A percentile compares a stretch with the other conserved stretches of the same genome.
Evolutionary conservation across 2,797 vertebrate genomes (phyloP).

Genomic region (Danio jaintianensis): DNA sequence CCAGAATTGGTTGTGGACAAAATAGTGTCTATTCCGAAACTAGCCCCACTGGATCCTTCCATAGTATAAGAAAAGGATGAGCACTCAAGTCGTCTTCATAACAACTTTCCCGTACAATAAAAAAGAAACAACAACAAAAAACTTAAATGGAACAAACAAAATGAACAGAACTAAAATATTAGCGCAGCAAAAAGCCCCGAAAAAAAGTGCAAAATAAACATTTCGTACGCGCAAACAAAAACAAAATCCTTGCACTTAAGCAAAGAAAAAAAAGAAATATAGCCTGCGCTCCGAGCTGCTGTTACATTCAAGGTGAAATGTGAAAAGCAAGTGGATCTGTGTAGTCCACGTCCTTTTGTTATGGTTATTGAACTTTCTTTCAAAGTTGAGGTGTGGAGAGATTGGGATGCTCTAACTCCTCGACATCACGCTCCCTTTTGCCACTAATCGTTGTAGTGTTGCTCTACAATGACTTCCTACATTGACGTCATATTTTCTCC

Average conservation of each 20-base stretch:
- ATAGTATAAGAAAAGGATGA: constrained; percentile 80
- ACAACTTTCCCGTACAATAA: constrained; percentile 69
- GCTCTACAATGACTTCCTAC: constrained; percentile 91
- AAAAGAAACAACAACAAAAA: constrained; percentile 29
- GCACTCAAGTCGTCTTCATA: constrained; percentile 83
- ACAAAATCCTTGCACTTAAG: constrained; percentile 65
- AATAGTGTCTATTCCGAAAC: constrained; percentile 99
- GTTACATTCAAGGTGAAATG: constrained; percentile 73
- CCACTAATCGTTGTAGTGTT: constrained; percentile 89
- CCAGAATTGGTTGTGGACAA: constrained; percentile 87
- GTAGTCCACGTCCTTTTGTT: constrained; percentile 77
- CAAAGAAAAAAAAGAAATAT: constrained; percentile 48
- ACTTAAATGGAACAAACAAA: constrained; percentile 24
- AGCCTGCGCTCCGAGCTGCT: constrained; percentile 67
- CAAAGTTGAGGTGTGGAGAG: constrained; percentile 87
- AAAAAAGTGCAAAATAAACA: constrained; percentile 43
- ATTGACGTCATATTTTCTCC: constrained; percentile 92
- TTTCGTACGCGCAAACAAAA: constrained; percentile 58
- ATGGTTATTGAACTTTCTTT: constrained; percentile 86
- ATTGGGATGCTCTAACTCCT: constrained; percentile 83
- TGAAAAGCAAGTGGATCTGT: constrained; percentile 66
- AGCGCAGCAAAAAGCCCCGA: constrained; percentile 11
- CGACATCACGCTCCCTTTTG: constrained; percentile 86
- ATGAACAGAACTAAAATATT: constrained; percentile 5
- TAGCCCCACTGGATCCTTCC: constrained; percentile 95